Conservation (phyloP, 2,113 vertebrate species). For the Numida meleagris region DNA sequence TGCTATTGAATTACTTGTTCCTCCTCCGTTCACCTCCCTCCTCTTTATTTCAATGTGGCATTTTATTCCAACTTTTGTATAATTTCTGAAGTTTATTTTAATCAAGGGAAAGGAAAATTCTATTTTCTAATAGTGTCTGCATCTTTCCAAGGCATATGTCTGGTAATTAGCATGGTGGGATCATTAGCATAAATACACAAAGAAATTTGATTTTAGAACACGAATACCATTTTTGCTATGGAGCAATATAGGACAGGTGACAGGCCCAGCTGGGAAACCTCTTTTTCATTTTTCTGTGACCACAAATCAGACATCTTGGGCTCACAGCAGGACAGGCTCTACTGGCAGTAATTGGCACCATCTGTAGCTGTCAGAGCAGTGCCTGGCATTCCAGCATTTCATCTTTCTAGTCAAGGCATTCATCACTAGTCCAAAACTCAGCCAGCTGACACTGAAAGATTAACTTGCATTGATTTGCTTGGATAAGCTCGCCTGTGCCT, state of each 20-base stretch:
- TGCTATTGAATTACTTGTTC: conserved; percentile 25
- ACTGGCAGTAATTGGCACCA: conserved; percentile 89
- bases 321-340: conserved; percentile 83
- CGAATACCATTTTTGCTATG: conserved; percentile 64
- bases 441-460: conserved; percentile 86
- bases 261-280: conserved; percentile 80
- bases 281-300: conserved; percentile 80
- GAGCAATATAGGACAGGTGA: conserved; percentile 79
- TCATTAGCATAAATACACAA: conserved; percentile 64
- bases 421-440: conserved; percentile 83
- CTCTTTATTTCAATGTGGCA: background rate
- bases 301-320: conserved; percentile 85
- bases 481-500: conserved; percentile 81
- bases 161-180: conserved; percentile 43
- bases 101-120: conserved; percentile 13
- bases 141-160: conserved; percentile 47
- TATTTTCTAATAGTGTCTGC: conserved; percentile 4
- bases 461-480: conserved; percentile 90
- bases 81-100: conserved; percentile 49
- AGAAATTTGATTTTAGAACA: conserved; percentile 71
- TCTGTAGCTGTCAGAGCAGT: conserved; percentile 88
- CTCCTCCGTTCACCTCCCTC: conserved; percentile 5
- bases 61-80: conserved; percentile 37
- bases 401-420: conserved; percentile 84
- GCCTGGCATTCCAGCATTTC: conserved; percentile 83